A percentile compares a stretch with the other conserved stretches of the same genome.
Conservation (phyloP, 2,888 invertebrate genomes). For the Drosophila helvetica region DNA sequence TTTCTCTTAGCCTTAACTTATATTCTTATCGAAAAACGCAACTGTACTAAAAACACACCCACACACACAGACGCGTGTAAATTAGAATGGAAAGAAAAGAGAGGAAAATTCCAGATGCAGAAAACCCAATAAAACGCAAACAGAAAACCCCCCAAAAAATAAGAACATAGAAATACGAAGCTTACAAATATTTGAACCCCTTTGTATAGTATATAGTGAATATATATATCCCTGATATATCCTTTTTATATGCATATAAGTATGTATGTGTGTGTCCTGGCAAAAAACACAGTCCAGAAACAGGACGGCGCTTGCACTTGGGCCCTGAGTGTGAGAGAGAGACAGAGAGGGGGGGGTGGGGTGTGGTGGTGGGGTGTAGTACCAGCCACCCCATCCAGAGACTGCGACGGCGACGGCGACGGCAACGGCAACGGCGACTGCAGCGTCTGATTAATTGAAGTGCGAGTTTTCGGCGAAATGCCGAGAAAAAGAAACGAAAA, state of each 20-base stretch:
- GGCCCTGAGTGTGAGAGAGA: background rate
- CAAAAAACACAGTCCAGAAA: constrained; percentile 50
- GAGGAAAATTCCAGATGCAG: constrained; percentile 7
- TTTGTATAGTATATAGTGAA: constrained; percentile 31
- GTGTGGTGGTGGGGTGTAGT: background rate
- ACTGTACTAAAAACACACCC: constrained; percentile 36
- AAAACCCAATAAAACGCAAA: constrained; percentile 38
- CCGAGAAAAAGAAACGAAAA: constrained; percentile 41
- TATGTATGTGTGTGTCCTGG: constrained; percentile 34
- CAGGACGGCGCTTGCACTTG: constrained; percentile 43
- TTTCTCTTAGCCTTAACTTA: background rate
- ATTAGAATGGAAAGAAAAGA: constrained; percentile 20
- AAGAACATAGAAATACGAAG: constrained; percentile 23
- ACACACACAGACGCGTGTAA: constrained; percentile 9
- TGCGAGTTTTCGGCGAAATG: constrained; percentile 70
- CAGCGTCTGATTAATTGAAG: constrained; percentile 77
- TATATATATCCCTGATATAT: constrained; percentile 25
- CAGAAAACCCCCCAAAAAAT: constrained; percentile 34
- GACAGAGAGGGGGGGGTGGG: constrained; percentile 9
- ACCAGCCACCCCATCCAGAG: constrained; percentile 7
- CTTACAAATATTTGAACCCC: constrained; percentile 34
- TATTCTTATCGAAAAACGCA: constrained; percentile 27
- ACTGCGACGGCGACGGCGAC: constrained; percentile 8
- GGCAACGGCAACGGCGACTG: constrained; percentile 39
- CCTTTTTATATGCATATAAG: constrained; percentile 3